phyloP scores from a whole-genome alignment of 2,113 vertebrate genomes.

The Aegithalos caudatus region DNA sequence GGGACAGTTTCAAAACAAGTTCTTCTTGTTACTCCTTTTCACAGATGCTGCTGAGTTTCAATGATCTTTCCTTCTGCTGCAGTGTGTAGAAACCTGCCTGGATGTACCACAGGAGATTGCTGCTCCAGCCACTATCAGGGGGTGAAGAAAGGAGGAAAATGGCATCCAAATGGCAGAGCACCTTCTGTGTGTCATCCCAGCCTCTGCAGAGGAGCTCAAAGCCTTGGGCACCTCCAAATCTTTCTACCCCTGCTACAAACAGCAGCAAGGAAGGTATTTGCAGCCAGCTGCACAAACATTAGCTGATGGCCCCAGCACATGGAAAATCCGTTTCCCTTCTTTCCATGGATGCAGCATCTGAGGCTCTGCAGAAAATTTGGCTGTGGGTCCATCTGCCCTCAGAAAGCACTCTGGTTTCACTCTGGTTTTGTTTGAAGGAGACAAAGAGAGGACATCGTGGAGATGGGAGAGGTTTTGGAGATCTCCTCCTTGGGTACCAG shows the following conservation, averaged over 20 bases:
- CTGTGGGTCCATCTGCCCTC: neutral
- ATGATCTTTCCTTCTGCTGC: neutral
- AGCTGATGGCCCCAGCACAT: neutral
- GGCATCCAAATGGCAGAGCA: neutral
- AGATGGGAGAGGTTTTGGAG: neutral
- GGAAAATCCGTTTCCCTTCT: neutral
- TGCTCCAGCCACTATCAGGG: neutral
- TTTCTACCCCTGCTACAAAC: neutral
- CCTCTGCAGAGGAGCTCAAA: neutral
- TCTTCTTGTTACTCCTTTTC: neutral
- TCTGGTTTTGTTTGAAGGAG: neutral
- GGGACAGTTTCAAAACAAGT: neutral
- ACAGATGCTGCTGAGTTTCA: neutral
- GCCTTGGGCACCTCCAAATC: neutral
- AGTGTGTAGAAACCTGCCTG: neutral
- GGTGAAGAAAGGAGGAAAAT: neutral
- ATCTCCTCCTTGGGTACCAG: neutral
- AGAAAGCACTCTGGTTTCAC: neutral
- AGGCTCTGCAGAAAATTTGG: neutral
- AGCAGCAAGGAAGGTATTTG: neutral
- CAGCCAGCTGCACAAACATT: constrained; percentile 16
- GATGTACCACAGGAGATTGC: neutral
- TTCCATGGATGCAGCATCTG: neutral
- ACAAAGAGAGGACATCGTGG: fast-evolving
- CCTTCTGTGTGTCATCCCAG: neutral